Conservation (phyloP, 2,113 vertebrate genomes). For the Marmota monax region DNA sequence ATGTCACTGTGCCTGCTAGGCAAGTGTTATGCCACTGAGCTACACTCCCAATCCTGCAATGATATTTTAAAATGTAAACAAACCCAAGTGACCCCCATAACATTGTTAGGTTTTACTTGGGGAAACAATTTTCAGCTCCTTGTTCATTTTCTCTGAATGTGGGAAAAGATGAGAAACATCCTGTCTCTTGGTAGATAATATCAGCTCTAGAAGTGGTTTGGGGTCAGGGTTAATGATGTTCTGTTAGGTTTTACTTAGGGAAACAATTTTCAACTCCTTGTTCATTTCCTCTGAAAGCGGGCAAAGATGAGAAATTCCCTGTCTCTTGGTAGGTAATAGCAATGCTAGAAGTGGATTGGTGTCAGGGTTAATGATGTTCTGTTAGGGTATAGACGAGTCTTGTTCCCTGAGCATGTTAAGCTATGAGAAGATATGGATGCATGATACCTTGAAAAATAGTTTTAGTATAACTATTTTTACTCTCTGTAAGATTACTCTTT, state of each 20-base stretch:
- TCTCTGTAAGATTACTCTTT: neutral
- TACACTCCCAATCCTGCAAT: neutral
- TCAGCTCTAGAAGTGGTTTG: neutral
- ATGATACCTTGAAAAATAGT: neutral
- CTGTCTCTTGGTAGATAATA: neutral
- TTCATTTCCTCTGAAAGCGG: neutral
- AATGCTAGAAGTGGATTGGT: neutral
- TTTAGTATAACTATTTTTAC: neutral
- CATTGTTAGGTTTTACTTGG: neutral
- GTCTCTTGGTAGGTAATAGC: neutral
- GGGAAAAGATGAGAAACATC: neutral
- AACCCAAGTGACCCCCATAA: neutral
- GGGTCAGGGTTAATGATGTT: neutral
- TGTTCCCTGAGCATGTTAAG: neutral
- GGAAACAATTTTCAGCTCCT: neutral
- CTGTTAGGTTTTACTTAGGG: neutral
- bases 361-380: neutral
- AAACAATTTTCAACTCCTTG: neutral
- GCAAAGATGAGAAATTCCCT: neutral
- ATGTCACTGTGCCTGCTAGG: neutral
- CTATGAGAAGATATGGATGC: neutral
- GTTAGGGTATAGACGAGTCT: neutral
- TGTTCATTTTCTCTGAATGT: neutral
- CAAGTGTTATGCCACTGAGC: neutral
- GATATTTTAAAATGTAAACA: slow-evolving; percentile 19